Percentiles rank a stretch among this genome's conserved stretches.
Evolutionary conservation across 2,113 vertebrate genomes (phyloP).

Genomic region (Protobothrops flavoviridis): DNA sequence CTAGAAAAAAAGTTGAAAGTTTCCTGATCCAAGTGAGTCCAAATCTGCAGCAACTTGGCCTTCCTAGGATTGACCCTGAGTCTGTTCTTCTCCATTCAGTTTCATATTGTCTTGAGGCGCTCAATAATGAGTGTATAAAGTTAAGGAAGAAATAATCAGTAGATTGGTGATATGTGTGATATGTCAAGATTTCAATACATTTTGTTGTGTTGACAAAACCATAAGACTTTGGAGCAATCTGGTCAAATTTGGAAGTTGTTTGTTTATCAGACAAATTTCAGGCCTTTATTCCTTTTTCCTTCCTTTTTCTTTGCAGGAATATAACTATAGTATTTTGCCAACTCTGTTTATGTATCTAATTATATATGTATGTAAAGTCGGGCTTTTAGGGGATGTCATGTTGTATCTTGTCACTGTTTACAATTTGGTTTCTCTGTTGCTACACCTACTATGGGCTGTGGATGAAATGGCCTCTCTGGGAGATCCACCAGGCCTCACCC

Average conservation of each 20-base stretch:
- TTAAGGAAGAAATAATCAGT: neutral
- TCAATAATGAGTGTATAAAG: neutral
- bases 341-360: neutral
- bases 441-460: neutral
- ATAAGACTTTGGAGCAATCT: neutral
- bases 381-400: neutral
- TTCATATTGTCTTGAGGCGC: neutral
- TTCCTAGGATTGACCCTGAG: neutral
- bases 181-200: neutral
- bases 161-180: neutral
- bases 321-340: neutral
- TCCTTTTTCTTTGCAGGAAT: neutral
- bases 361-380: neutral
- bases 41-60: neutral
- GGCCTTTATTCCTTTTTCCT: neutral
- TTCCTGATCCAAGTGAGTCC: neutral
- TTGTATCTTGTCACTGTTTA: neutral
- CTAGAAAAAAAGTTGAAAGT: neutral
- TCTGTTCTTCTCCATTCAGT: neutral
- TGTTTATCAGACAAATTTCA: neutral
- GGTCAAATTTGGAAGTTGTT: neutral
- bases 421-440: neutral
- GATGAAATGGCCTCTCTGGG: neutral
- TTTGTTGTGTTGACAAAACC: neutral
- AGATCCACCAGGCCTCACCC: neutral